Conservation (phyloP, 92 coral and sea anemone species). For the Montipora capitata region DNA sequence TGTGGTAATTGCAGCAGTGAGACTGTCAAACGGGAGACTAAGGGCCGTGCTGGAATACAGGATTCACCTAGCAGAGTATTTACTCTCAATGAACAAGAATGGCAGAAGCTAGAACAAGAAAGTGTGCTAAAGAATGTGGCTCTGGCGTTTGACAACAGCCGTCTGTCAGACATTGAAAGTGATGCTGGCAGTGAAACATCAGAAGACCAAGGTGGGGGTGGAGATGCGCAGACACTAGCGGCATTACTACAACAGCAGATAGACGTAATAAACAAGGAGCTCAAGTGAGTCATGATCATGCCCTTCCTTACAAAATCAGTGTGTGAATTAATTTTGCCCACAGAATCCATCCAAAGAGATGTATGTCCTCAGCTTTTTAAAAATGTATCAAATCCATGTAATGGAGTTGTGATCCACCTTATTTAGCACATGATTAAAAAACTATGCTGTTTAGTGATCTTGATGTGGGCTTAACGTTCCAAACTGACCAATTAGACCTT, state of each 20-base stretch:
- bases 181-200: slow-evolving; percentile 72
- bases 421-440: too few species aligned
- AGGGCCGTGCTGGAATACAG: slow-evolving; percentile 90
- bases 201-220: slow-evolving; percentile 86
- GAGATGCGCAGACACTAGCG: slow-evolving; percentile 94
- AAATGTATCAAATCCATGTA: too few species aligned
- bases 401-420: too few species aligned
- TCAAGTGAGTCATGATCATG: slow-evolving; percentile 68
- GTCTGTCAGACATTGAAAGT: slow-evolving; percentile 72
- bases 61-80: slow-evolving; percentile 93
- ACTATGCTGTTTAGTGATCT: too few species aligned
- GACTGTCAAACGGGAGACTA: slow-evolving; percentile 72
- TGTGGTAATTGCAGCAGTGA: neutral
- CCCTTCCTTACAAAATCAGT: too few species aligned
- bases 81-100: slow-evolving; percentile 97
- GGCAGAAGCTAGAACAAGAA: slow-evolving; percentile 98
- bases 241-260: slow-evolving; percentile 96
- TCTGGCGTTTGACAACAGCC: slow-evolving; percentile 89
- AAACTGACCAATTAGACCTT: too few species aligned
- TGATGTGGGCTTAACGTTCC: too few species aligned
- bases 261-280: slow-evolving; percentile 93
- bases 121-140: slow-evolving; percentile 92
- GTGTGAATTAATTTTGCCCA: too few species aligned
- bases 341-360: too few species aligned
- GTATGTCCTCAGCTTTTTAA: too few species aligned